A percentile compares a stretch with the other conserved stretches of the same genome.
phyloP scores from a whole-genome alignment of 1,140 invertebrate species.

The Eriosoma lanigerum region DNA sequence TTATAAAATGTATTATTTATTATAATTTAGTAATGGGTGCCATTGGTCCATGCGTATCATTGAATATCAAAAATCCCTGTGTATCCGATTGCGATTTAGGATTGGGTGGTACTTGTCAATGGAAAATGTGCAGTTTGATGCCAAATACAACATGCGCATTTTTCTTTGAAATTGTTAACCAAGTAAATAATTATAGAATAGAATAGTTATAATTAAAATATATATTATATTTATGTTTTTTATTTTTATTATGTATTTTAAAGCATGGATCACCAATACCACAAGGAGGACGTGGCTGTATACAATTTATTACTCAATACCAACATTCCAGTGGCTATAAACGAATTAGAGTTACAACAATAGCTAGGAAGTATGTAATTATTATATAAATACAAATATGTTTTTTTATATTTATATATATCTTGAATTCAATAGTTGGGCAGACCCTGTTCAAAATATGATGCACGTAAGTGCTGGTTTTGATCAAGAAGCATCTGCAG shows the following conservation, averaged over 20 bases:
- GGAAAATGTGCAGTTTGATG: conserved; percentile 96
- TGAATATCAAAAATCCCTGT: conserved; percentile 84
- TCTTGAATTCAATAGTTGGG: conserved; percentile 69
- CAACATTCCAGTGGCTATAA: conserved; percentile 96
- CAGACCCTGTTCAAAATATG: conserved; percentile 75
- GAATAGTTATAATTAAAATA: not conserved
- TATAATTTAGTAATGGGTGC: conserved; percentile 81
- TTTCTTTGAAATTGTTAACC: conserved; percentile 98
- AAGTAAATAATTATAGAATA: conserved; percentile 58
- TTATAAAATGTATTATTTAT: not conserved
- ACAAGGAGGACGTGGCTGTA: conserved; percentile 91
- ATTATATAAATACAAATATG: not conserved
- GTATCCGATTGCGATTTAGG: conserved; percentile 97
- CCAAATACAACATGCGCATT: conserved; percentile 90
- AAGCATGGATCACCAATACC: conserved; percentile 92
- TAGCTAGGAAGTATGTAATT: conserved; percentile 83
- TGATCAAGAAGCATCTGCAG: conserved; percentile 96
- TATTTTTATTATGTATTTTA: conserved; percentile 26
- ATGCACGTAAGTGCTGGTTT: conserved; percentile 89
- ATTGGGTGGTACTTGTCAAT: conserved; percentile 94
- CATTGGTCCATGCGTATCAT: conserved; percentile 93
- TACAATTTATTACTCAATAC: conserved; percentile 98
- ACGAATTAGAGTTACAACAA: conserved; percentile 92
- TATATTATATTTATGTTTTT: conserved; percentile 14
- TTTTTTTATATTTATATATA: conserved; percentile 37